Percentiles rank a stretch among this genome's conserved stretches.
Conservation (phyloP, 2,113 vertebrate genomes). For the Zosterops borbonicus region DNA sequence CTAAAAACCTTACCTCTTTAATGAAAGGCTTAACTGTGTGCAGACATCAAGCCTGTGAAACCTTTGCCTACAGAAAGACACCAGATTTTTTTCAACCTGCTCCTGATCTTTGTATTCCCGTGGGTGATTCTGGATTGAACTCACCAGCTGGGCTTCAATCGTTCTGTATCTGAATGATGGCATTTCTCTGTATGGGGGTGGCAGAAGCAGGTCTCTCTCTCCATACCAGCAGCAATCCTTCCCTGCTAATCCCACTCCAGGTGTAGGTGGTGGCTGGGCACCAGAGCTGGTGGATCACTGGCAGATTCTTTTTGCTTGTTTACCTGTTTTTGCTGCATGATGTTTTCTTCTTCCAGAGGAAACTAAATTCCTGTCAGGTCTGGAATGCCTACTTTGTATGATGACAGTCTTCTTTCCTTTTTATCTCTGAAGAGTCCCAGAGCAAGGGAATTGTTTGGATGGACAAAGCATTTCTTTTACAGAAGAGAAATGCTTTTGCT, state of each 20-base stretch:
- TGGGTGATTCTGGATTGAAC: background rate
- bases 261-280: background rate
- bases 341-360: background rate
- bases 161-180: background rate
- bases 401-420: constrained; percentile 6
- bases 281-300: background rate
- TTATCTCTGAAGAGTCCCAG: constrained; percentile 12
- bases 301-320: background rate
- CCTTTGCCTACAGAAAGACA: background rate
- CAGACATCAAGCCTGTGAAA: background rate
- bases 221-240: fast-evolving
- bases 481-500: constrained; percentile 46
- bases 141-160: background rate
- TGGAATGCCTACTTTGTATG: background rate
- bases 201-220: background rate
- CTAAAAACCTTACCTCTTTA: background rate
- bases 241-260: background rate
- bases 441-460: constrained; percentile 12
- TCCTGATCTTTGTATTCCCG: background rate
- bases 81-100: background rate
- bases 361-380: constrained; percentile 1
- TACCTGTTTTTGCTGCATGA: background rate
- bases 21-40: background rate
- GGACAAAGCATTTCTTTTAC: constrained; percentile 55
- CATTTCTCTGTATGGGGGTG: background rate